phyloP scores from a whole-genome alignment of 2,888 invertebrate species.

The Pantelozetes paolii region DNA sequence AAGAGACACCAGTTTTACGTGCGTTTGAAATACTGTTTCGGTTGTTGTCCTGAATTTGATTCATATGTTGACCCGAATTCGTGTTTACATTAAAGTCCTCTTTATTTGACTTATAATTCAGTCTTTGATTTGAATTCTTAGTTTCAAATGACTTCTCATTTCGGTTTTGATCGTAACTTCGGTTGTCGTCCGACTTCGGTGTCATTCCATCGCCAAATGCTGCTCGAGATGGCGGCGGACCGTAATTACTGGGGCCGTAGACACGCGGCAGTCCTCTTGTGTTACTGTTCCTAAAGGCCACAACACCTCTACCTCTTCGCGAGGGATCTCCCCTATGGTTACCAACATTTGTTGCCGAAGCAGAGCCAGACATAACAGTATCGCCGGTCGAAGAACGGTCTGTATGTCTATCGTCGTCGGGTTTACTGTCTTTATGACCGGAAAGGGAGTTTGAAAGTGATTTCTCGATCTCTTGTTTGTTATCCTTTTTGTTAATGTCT shows the following conservation, averaged over 20 bases:
- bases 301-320: slow-evolving; percentile 53
- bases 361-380: slow-evolving; percentile 77
- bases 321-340: slow-evolving; percentile 11
- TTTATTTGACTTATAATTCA: not conserved
- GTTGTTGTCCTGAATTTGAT: slow-evolving; percentile 14
- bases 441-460: not conserved
- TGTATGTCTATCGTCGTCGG: slow-evolving; percentile 45
- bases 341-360: slow-evolving; percentile 57
- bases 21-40: slow-evolving; percentile 9
- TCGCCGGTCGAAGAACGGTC: slow-evolving; percentile 70
- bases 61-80: not conserved
- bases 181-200: not conserved
- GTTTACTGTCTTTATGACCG: slow-evolving; percentile 42
- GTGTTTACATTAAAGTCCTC: not conserved
- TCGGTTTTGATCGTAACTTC: slow-evolving; percentile 23
- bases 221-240: slow-evolving; percentile 73
- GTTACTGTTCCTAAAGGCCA: slow-evolving; percentile 43
- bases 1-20: not conserved
- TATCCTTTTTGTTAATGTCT: not conserved
- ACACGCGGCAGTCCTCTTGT: slow-evolving; percentile 51
- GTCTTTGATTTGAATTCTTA: slow-evolving; percentile 1
- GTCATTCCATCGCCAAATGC: slow-evolving; percentile 58
- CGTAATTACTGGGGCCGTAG: slow-evolving; percentile 62
- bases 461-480: not conserved
- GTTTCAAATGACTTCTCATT: slow-evolving; percentile 4